Conservation (phyloP, 2,888 invertebrate genomes). For the Andrena flavipes region DNA sequence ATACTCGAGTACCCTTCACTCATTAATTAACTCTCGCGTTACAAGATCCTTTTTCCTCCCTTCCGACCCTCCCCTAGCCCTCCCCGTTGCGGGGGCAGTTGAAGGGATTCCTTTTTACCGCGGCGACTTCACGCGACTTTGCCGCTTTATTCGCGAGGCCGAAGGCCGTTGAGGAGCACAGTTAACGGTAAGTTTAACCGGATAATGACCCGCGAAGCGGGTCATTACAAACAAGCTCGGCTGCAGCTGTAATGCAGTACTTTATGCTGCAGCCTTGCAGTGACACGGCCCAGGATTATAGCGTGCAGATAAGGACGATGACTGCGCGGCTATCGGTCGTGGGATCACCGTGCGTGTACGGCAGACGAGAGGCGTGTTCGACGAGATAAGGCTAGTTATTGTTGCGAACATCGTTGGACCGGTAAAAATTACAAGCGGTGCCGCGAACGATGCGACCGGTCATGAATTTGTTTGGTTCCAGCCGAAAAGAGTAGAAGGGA, state of each 20-base stretch:
- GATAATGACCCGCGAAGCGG: slow-evolving; percentile 69
- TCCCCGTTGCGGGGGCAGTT: not conserved
- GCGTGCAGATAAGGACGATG: slow-evolving; percentile 67
- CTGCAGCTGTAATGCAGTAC: slow-evolving; percentile 57
- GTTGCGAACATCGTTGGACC: slow-evolving; percentile 31
- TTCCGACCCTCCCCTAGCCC: too few relatives aligned
- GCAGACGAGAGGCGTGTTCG: slow-evolving; percentile 24
- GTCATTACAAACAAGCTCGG: slow-evolving; percentile 44
- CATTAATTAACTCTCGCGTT: slow-evolving; percentile 45
- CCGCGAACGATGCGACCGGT: not conserved
- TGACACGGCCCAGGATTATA: slow-evolving; percentile 65
- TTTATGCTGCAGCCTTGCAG: slow-evolving; percentile 64
- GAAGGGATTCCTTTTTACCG: slow-evolving; percentile 16
- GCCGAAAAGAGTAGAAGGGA: not conserved
- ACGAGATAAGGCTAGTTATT: slow-evolving; percentile 42
- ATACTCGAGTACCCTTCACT: slow-evolving; percentile 31
- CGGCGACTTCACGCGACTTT: slow-evolving; percentile 23
- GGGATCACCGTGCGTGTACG: slow-evolving; percentile 45
- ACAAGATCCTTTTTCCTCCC: slow-evolving; percentile 30
- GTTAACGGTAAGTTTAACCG: slow-evolving; percentile 66
- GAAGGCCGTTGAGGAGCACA: slow-evolving; percentile 33
- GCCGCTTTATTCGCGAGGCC: slow-evolving; percentile 21
- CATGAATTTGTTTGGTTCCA: not conserved
- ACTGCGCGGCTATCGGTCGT: slow-evolving; percentile 60
- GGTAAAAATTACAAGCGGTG: slow-evolving; percentile 26